These are phyloP conservation scores for Datnioides undecimradiatus DNA, from an alignment of 2,113 vertebrate genomes.

Conservation along the genomic window DNA sequence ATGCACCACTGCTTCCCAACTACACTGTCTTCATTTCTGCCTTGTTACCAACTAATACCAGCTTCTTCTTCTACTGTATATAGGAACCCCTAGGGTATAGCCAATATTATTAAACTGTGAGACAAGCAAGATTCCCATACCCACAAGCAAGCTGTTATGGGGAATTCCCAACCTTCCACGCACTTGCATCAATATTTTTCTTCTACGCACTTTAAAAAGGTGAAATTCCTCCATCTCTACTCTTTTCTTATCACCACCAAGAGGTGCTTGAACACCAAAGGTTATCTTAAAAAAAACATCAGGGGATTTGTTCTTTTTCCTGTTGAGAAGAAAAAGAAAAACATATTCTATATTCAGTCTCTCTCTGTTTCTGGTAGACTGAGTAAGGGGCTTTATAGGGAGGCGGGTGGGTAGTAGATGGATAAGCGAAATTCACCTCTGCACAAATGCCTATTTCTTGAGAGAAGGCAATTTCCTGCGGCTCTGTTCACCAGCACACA, in stretches of 20 bases:
- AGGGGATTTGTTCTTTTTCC: conserved; percentile 30
- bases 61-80: conserved; percentile 19
- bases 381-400: conserved; percentile 54
- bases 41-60: conserved; percentile 52
- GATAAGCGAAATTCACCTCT: conserved; percentile 77
- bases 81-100: conserved; percentile 31
- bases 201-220: neutral
- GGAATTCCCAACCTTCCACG: conserved; percentile 29
- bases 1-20: conserved; percentile 34
- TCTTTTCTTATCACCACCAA: conserved; percentile 24
- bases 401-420: conserved; percentile 53
- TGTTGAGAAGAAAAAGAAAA: conserved; percentile 35
- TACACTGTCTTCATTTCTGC: conserved; percentile 24
- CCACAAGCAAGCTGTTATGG: conserved; percentile 1
- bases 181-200: conserved; percentile 10
- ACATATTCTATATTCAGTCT: conserved; percentile 41
- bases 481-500: conserved; percentile 47
- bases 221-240: conserved; percentile 18
- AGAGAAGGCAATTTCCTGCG: conserved; percentile 75
- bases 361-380: conserved; percentile 56
- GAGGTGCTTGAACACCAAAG: neutral
- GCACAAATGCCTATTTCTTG: conserved; percentile 63
- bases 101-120: conserved; percentile 37
- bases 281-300: too few relatives aligned
- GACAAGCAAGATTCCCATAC: conserved; percentile 27